These are phyloP conservation scores for Diaprepes abbreviatus DNA, from an alignment of 2,888 invertebrate genomes.

Conservation along the genomic window DNA sequence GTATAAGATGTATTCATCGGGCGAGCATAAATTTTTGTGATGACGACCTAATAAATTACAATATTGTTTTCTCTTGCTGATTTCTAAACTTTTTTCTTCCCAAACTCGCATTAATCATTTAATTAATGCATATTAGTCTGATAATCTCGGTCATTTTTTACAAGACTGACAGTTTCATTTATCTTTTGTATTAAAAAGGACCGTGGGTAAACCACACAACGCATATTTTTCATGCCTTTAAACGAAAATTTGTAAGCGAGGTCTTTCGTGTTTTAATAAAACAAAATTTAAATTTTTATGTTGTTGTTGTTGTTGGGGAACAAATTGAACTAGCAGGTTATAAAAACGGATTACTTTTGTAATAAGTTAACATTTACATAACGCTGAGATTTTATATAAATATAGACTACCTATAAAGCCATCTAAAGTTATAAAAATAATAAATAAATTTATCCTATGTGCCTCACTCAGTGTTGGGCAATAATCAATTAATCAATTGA, in stretches of 20 bases:
- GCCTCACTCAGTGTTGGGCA: too few relatives aligned
- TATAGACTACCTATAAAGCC: too few relatives aligned
- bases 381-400: too few relatives aligned
- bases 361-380: too few relatives aligned
- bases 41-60: constrained; percentile 7
- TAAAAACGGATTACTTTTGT: too few relatives aligned
- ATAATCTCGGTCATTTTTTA: constrained; percentile 29
- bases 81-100: constrained; percentile 7
- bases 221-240: constrained; percentile 35
- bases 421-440: too few relatives aligned
- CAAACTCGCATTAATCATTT: constrained; percentile 30
- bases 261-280: constrained; percentile 15
- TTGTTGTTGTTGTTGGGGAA: background rate
- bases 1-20: background rate
- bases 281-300: constrained; percentile 31
- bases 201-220: background rate
- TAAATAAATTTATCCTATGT: too few relatives aligned
- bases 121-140: constrained; percentile 39
- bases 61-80: background rate
- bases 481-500: too few relatives aligned
- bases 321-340: constrained; percentile 9
- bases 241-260: constrained; percentile 16
- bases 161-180: constrained; percentile 38
- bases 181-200: constrained; percentile 41
- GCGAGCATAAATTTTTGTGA: background rate